These are phyloP conservation scores for Propithecus perrieri DNA, from an alignment of 2,797 vertebrate species.

Conservation along the genomic window DNA sequence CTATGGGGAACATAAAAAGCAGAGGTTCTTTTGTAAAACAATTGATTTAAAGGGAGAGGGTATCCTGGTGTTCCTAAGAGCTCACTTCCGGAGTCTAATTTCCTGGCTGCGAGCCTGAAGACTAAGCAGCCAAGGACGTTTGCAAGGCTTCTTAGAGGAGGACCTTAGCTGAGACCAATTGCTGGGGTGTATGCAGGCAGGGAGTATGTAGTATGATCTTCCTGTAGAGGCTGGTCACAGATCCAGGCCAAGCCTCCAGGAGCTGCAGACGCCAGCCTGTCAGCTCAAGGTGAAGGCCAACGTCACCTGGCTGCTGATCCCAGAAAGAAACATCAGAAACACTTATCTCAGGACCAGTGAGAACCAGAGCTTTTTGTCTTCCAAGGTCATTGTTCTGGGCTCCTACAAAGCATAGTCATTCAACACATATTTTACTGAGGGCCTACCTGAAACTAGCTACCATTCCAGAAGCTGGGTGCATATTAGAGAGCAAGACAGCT, in stretches of 20 bases:
- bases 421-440: not conserved
- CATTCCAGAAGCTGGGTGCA: not conserved
- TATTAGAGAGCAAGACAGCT: not conserved
- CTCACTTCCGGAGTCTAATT: not conserved
- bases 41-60: not conserved
- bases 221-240: not conserved
- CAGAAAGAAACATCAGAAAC: not conserved
- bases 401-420: not conserved
- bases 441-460: not conserved
- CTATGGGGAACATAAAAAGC: not conserved
- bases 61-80: not conserved
- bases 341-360: not conserved
- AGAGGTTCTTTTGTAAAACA: constrained; percentile 16
- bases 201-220: not conserved
- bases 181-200: not conserved
- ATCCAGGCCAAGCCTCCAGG: not conserved
- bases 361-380: not conserved
- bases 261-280: not conserved
- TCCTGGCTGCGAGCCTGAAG: constrained; percentile 41
- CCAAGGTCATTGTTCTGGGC: not conserved
- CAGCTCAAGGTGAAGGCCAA: constrained; percentile 19
- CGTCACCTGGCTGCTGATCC: not conserved
- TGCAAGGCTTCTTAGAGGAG: constrained; percentile 25
- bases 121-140: constrained; percentile 10
- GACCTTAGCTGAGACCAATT: not conserved